Evolutionary conservation across 2,113 vertebrate species (phyloP).

Genomic region (Heptranchias perlo): DNA sequence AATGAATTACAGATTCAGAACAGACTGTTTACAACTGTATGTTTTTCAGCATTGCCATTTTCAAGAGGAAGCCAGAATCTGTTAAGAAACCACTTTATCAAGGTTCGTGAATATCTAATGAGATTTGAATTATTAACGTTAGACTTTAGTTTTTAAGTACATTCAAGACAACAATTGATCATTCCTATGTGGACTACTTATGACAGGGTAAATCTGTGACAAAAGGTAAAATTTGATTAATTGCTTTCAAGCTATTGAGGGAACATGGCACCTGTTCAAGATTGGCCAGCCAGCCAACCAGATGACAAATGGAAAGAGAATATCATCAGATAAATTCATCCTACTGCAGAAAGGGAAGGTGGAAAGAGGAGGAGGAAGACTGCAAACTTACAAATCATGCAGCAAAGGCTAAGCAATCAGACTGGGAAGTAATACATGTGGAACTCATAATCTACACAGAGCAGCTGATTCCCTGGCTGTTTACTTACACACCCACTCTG

Average conservation of each 20-base stretch:
- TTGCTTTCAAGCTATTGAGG: background rate
- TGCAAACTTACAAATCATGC: background rate
- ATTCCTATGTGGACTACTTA: background rate
- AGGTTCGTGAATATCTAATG: background rate
- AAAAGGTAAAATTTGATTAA: slow-evolving; percentile 8
- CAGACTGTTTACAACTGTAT: background rate
- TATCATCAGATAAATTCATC: background rate
- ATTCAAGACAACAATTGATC: background rate
- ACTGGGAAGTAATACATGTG: background rate
- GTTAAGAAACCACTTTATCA: background rate
- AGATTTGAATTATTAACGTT: background rate
- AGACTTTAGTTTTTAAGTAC: background rate
- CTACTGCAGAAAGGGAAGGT: background rate
- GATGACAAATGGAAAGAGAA: background rate
- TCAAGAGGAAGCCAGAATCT: background rate
- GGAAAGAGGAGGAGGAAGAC: background rate
- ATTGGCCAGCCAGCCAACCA: background rate
- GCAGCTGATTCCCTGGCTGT: background rate
- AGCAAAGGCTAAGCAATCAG: background rate
- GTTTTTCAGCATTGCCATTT: background rate
- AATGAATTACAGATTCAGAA: background rate
- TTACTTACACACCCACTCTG: slow-evolving; percentile 10
- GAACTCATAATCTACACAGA: background rate
- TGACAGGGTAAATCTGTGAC: background rate
- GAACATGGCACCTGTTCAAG: background rate